These are phyloP conservation scores for Spodoptera picta DNA, from an alignment of 2,888 invertebrate genomes.

Conservation along the genomic window DNA sequence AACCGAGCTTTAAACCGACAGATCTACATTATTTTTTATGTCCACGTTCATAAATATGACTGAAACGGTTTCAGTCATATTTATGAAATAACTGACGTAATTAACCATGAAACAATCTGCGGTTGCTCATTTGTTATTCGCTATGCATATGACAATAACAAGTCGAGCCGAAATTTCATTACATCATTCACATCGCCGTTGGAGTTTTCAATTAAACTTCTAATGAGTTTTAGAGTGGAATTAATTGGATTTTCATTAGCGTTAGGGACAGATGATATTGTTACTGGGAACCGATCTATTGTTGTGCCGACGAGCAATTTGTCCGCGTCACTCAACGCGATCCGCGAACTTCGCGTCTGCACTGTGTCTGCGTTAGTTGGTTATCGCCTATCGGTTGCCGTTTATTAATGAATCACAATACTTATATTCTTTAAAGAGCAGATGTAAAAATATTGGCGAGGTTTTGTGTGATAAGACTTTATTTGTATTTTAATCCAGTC, in stretches of 20 bases:
- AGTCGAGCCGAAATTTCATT: constrained; percentile 83
- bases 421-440: background rate
- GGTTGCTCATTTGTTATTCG: constrained; percentile 80
- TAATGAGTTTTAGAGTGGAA: constrained; percentile 86
- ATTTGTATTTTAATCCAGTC: too few relatives aligned
- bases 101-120: constrained; percentile 78
- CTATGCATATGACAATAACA: constrained; percentile 85
- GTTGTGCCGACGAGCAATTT: constrained; percentile 78
- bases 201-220: constrained; percentile 88
- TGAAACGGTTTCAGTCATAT: constrained; percentile 60
- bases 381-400: constrained; percentile 25
- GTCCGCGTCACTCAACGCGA: constrained; percentile 78
- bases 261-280: constrained; percentile 87
- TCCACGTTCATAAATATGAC: constrained; percentile 66
- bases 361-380: constrained; percentile 35
- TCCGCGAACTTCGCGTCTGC: constrained; percentile 67
- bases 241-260: constrained; percentile 88
- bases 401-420: constrained; percentile 14
- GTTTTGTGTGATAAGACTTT: too few relatives aligned
- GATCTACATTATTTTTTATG: constrained; percentile 58
- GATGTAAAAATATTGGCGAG: background rate
- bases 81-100: constrained; percentile 73
- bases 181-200: constrained; percentile 81
- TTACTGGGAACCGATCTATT: constrained; percentile 83
- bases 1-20: constrained; percentile 41